Base-by-base conservation (phyloP, 1,140 invertebrate genomes). In the Melanaphis sacchari region DNA sequence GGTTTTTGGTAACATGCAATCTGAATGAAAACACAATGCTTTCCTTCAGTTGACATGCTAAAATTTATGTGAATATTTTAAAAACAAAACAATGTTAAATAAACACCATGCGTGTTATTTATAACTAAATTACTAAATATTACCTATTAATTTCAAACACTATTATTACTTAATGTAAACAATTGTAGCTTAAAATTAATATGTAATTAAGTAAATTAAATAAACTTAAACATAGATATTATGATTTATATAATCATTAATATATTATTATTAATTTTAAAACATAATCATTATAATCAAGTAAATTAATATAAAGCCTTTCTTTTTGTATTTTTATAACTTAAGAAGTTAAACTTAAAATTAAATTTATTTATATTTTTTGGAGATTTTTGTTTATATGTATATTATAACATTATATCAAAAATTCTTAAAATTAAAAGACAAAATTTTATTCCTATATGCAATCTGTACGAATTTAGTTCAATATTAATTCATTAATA, bases 61-160 rank as follows among this genome's bases (percentile, higher is more conserved):
- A 84, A 82, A 93, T 93, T 40, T 31, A 84, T 52, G 31, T 93
- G 40, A 85, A 93, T 84, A 46, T 41, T 52, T 38, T 93, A 54
- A 92, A 84, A 92, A 66, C 31, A 46, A 91, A 92, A 85, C n/a
- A 85, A 88, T 87, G 93, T 85, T 54, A 94, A 66, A 81, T 82
- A 49, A 93, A 85, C 88, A 66, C 46, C 82, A 91, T 93, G 92
- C 85, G 5, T 49, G 54, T 76, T 82, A 93, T 90, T 36, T 89
- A 54, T 54, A 26, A 90, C 9, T 41, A 7, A n/a, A 90, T 66
- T 54, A 31, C 18, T 88, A 88, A 49, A 46, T 38, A 54, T 89
- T 40, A n/a, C n/a, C n/a, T n/a, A 54, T 89, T 89, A 54, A 24
- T 89, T 49, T 49, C 6, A 88, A 88, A 88, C 5, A 43, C 15